These are phyloP conservation scores for Centropus unirufus DNA, from an alignment of 2,113 vertebrate genomes.

Conservation along the genomic window DNA sequence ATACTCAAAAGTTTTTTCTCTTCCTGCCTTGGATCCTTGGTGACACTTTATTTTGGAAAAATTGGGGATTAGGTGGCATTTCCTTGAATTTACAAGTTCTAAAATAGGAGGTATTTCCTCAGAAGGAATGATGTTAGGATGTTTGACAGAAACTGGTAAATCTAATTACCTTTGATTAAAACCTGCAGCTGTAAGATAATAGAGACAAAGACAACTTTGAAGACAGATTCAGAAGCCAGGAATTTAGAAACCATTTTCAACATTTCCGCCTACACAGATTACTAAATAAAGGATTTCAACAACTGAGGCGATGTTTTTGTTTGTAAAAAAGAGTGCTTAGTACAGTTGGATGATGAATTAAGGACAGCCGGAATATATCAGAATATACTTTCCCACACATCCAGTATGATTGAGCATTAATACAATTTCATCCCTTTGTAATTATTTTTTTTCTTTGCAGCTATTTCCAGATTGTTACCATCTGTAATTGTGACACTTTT, in stretches of 20 bases:
- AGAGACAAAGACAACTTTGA: constrained; percentile 48
- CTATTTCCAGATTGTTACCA: constrained; percentile 76
- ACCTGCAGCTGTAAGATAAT: constrained; percentile 63
- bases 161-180: constrained; percentile 69
- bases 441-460: constrained; percentile 77
- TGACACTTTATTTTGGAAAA: constrained; percentile 51
- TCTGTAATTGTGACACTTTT: constrained; percentile 74
- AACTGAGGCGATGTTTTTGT: constrained; percentile 57
- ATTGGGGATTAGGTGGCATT: constrained; percentile 17
- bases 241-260: constrained; percentile 60
- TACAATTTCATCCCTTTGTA: constrained; percentile 67
- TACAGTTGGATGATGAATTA: constrained; percentile 67
- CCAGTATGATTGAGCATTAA: constrained; percentile 55
- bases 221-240: constrained; percentile 51
- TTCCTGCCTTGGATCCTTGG: not conserved
- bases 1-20: not conserved
- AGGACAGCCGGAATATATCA: constrained; percentile 68
- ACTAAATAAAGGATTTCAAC: constrained; percentile 59
- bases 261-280: constrained; percentile 54
- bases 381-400: constrained; percentile 63
- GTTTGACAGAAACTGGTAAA: constrained; percentile 58
- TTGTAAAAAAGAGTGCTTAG: constrained; percentile 63
- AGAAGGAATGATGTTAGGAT: constrained; percentile 43
- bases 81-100: constrained; percentile 47
- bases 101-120: constrained; percentile 55